These are phyloP conservation scores for Tamias sibiricus DNA, from an alignment of 2,113 vertebrate genomes.

Conservation along the genomic window DNA sequence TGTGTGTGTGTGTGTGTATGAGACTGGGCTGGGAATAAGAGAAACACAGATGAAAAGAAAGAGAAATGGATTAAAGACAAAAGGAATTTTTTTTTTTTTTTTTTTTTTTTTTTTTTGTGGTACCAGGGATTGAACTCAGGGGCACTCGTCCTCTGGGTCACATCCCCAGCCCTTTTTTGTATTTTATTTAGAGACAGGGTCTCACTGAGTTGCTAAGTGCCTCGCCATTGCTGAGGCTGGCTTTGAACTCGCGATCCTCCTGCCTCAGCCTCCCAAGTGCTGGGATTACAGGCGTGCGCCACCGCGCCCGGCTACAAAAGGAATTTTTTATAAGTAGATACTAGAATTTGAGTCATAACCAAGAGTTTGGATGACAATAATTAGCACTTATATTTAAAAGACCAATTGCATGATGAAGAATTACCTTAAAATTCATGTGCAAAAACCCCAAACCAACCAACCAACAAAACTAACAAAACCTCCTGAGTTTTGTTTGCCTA, in stretches of 20 bases:
- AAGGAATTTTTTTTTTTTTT: neutral
- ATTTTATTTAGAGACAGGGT: too few species aligned
- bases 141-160: too few species aligned
- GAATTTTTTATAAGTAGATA: neutral
- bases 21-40: neutral
- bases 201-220: too few species aligned
- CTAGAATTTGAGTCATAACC: neutral
- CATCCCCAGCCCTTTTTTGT: too few species aligned
- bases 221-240: too few species aligned
- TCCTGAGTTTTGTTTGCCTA: neutral
- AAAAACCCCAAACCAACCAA: neutral
- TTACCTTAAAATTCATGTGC: constrained; percentile 25
- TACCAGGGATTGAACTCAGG: too few species aligned
- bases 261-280: too few species aligned
- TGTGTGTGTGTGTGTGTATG: neutral
- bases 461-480: neutral
- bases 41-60: neutral
- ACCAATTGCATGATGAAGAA: neutral
- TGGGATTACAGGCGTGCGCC: too few species aligned
- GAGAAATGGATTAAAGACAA: neutral
- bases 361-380: constrained; percentile 5
- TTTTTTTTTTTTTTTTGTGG: too few species aligned
- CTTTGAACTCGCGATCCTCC: too few species aligned
- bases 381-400: constrained; percentile 2
- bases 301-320: too few species aligned